Percentiles rank a stretch among this genome's conserved stretches.
phyloP scores from a whole-genome alignment of 2,888 invertebrate species.

The Oeneis ivallda region DNA sequence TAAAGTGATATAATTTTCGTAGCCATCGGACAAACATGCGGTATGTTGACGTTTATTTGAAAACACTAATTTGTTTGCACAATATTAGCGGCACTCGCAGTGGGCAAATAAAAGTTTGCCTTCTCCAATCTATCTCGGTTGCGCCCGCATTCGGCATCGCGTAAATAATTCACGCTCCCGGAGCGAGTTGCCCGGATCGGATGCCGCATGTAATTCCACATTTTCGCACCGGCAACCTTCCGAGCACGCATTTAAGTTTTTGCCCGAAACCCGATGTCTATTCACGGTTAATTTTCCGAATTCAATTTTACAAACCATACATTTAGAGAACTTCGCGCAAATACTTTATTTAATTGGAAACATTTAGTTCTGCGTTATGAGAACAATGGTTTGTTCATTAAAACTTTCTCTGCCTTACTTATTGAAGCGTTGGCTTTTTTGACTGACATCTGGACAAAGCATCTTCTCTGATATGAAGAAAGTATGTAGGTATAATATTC shows the following conservation, averaged over 20 bases:
- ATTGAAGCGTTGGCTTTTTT: conserved; percentile 14
- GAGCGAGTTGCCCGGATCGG: conserved; percentile 60
- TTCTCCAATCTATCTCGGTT: conserved; percentile 43
- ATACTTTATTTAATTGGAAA: conserved; percentile 70
- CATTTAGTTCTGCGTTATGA: conserved; percentile 52
- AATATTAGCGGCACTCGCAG: conserved; percentile 29
- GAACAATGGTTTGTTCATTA: conserved; percentile 63
- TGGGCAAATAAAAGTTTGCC: conserved; percentile 37
- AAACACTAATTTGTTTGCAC: conserved; percentile 19
- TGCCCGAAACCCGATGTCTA: conserved; percentile 56
- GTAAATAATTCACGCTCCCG: conserved; percentile 69
- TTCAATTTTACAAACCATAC: conserved; percentile 69
- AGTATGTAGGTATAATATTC: too few species aligned
- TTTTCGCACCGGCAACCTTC: conserved; percentile 65
- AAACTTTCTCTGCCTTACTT: conserved; percentile 22
- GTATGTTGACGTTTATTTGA: conserved; percentile 9
- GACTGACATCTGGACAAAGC: conserved; percentile 1
- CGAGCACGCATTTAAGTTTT: conserved; percentile 73
- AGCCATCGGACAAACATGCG: not conserved
- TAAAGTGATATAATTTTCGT: too few species aligned
- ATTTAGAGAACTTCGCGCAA: conserved; percentile 62
- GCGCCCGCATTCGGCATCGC: conserved; percentile 58
- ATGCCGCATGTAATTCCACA: conserved; percentile 68
- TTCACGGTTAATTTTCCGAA: conserved; percentile 71
- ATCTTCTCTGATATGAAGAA: not conserved